A percentile compares a stretch with the other conserved stretches of the same genome.
Conservation (phyloP, 2,888 invertebrate genomes). For the Schizotus pectinicornis region DNA sequence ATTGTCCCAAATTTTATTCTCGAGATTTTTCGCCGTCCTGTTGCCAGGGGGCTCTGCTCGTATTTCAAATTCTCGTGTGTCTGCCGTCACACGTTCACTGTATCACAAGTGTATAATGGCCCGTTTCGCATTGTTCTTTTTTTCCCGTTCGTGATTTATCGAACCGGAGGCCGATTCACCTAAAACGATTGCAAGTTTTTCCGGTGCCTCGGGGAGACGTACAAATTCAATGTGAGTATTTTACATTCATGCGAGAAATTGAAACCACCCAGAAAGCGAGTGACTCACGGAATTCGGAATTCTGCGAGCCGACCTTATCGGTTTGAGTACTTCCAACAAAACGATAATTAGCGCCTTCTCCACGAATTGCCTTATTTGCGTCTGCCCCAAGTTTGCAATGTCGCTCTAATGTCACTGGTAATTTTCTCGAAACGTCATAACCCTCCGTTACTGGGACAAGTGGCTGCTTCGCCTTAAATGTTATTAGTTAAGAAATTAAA, state of each 20-base stretch:
- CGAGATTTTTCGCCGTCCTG: not conserved
- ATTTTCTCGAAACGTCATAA: too few species aligned
- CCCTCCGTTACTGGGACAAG: too few species aligned
- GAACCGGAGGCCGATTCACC: slow-evolving; percentile 12
- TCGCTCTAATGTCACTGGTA: too few species aligned
- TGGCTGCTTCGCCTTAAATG: too few species aligned
- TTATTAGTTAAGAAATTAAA: too few species aligned
- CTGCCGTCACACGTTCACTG: slow-evolving; percentile 10
- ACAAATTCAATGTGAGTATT: slow-evolving; percentile 20
- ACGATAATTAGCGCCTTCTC: too few species aligned
- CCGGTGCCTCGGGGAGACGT: slow-evolving; percentile 14
- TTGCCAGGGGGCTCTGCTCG: not conserved
- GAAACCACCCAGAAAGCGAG: slow-evolving; percentile 15
- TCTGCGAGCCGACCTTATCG: not conserved
- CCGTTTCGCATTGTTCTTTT: slow-evolving; percentile 7
- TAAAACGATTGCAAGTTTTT: slow-evolving; percentile 10
- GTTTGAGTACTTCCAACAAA: too few species aligned
- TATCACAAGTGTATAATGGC: slow-evolving; percentile 19
- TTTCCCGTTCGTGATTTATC: slow-evolving; percentile 18
- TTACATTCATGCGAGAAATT: slow-evolving; percentile 23
- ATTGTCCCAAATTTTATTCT: not conserved
- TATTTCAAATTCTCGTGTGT: slow-evolving; percentile 22
- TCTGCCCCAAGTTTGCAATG: too few species aligned
- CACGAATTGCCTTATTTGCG: too few species aligned
- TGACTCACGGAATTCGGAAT: slow-evolving; percentile 9